Conservation (phyloP, 2,888 invertebrate genomes). For the Sceliomorpha sp. region DNA sequence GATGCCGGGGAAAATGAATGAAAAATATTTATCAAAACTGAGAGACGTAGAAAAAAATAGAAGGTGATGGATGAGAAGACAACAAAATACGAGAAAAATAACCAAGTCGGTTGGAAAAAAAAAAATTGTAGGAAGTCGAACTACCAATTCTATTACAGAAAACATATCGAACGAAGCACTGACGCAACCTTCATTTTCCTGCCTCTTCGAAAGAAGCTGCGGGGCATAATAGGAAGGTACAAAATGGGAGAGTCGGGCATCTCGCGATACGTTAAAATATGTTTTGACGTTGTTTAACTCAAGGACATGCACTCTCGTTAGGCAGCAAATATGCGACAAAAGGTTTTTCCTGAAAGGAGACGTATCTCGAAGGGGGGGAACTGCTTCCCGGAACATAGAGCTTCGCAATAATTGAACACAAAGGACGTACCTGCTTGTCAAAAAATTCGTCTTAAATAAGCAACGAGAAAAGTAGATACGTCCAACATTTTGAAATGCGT, state of each 20-base stretch:
- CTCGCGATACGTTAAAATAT: conserved; percentile 65
- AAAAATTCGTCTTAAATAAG: no score
- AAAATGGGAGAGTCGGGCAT: conserved; percentile 23
- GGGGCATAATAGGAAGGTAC: conserved; percentile 31
- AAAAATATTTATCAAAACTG: not conserved
- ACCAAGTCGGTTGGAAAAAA: no score
- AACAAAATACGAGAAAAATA: no score
- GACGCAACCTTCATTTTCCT: no score
- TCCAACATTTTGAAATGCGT: no score
- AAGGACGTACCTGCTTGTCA: no score
- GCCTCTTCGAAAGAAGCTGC: conserved; percentile 27
- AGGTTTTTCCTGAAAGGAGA: conserved; percentile 54
- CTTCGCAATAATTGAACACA: conserved; percentile 47
- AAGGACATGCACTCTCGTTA: conserved; percentile 72
- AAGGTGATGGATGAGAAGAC: no score
- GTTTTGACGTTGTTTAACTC: conserved; percentile 67
- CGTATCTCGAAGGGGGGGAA: conserved; percentile 28
- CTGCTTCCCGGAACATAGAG: conserved; percentile 29
- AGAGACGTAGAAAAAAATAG: no score
- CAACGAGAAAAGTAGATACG: no score
- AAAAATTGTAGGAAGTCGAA: no score
- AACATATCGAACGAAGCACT: no score
- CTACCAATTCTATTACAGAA: no score
- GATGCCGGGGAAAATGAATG: not conserved
- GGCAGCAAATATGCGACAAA: conserved; percentile 69